These are phyloP conservation scores for Drosophila kohkoa DNA, from an alignment of 1,140 invertebrate genomes.

Conservation along the genomic window DNA sequence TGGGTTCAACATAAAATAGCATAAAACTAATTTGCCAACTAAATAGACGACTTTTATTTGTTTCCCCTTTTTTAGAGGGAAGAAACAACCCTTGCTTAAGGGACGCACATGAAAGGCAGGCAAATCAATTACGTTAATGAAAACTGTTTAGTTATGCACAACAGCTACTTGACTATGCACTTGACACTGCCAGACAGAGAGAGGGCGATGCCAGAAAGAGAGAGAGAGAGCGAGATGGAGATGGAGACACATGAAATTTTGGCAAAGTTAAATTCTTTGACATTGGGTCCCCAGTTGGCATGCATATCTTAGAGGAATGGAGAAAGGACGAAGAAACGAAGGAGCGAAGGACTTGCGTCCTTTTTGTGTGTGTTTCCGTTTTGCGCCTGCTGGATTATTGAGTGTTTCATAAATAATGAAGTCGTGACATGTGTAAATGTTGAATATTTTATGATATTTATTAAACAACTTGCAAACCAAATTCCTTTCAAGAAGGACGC, in stretches of 20 bases:
- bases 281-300: conserved; percentile 39
- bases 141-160: conserved; percentile 66
- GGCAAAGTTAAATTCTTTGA: conserved; percentile 37
- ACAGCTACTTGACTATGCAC: conserved; percentile 42
- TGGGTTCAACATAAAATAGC: too few species aligned
- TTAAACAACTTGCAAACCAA: conserved; percentile 41
- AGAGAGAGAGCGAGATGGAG: conserved; percentile 2
- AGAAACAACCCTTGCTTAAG: background rate
- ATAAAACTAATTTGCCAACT: background rate
- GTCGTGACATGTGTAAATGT: conserved; percentile 43
- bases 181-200: conserved; percentile 29
- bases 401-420: conserved; percentile 60
- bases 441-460: conserved; percentile 59
- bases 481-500: conserved; percentile 21
- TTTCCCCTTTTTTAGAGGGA: background rate
- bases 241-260: conserved; percentile 9
- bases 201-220: background rate
- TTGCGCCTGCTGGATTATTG: conserved; percentile 32
- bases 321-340: too few species aligned
- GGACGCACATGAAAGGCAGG: too few species aligned
- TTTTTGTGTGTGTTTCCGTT: conserved; percentile 1
- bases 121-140: conserved; percentile 71
- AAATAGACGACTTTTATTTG: background rate
- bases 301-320: conserved; percentile 13
- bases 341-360: background rate